These are phyloP conservation scores for Phortica okadai DNA, from an alignment of 2,888 invertebrate genomes.

Conservation along the genomic window DNA sequence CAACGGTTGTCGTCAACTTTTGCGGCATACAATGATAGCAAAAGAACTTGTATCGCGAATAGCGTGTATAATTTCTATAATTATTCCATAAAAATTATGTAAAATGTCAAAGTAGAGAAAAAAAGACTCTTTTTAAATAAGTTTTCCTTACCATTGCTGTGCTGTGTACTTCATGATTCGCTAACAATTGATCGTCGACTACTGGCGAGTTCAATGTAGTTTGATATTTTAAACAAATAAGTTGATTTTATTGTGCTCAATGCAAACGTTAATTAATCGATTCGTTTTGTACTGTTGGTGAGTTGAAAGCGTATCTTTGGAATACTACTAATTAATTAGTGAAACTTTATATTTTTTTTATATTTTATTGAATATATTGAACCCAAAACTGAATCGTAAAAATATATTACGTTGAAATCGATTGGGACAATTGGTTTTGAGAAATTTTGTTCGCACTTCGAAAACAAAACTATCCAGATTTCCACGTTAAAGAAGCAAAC, in stretches of 20 bases:
- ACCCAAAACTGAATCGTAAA: too few species aligned
- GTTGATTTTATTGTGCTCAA: neutral
- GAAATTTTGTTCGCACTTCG: too few species aligned
- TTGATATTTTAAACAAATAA: neutral
- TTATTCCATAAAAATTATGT: neutral
- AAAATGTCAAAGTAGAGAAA: too few species aligned
- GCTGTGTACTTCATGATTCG: neutral
- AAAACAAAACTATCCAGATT: too few species aligned
- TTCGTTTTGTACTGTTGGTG: neutral
- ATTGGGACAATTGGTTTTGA: too few species aligned
- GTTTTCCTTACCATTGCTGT: neutral
- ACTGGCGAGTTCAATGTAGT: neutral
- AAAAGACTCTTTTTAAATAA: too few species aligned
- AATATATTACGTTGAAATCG: too few species aligned
- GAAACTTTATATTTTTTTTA: too few species aligned
- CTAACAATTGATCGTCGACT: neutral
- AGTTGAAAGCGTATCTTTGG: neutral
- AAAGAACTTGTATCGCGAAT: neutral
- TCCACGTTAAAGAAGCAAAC: too few species aligned
- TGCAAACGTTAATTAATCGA: conserved; percentile 4
- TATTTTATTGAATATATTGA: too few species aligned
- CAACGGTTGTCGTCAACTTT: neutral
- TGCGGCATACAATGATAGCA: neutral
- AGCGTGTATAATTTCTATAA: conserved; percentile 3
- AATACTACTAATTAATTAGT: neutral